phyloP scores from a whole-genome alignment of 2,113 vertebrate species.

The Porphyrio hochstetteri region DNA sequence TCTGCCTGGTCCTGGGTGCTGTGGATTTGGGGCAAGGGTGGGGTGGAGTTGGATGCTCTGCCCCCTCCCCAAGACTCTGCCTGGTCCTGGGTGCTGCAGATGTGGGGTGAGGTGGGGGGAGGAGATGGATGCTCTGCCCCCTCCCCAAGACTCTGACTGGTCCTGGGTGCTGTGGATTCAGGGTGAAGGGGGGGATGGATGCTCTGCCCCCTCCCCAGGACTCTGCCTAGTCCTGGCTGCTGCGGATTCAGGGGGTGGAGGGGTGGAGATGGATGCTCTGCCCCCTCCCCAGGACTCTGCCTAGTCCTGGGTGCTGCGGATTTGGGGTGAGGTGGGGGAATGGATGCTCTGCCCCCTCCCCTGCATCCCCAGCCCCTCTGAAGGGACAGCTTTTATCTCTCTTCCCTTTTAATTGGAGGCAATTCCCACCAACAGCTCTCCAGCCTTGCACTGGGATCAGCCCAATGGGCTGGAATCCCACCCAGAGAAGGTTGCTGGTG shows the following conservation, averaged over 20 bases:
- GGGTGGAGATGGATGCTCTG: too few species aligned
- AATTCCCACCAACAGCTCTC: neutral
- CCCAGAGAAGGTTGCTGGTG: neutral
- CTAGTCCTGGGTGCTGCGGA: rapidly evolving
- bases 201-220: too few species aligned
- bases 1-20: rapidly evolving
- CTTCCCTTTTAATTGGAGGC: neutral
- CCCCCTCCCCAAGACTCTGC: neutral
- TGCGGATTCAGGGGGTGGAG: too few species aligned
- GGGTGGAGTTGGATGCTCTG: too few species aligned
- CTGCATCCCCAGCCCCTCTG: neutral
- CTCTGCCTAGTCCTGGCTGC: neutral
- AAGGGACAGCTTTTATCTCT: rapidly evolving
- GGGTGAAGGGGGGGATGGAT: too few species aligned
- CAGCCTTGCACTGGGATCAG: rapidly evolving
- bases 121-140: neutral
- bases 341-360: neutral
- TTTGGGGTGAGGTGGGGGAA: too few species aligned
- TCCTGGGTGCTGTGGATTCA: too few species aligned
- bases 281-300: neutral
- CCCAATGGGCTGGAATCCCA: neutral
- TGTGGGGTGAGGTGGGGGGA: too few species aligned
- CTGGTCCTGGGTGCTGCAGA: rapidly evolving
- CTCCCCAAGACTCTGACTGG: neutral
- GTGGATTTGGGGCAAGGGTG: too few species aligned